A percentile compares a stretch with the other conserved stretches of the same genome.
Conservation (phyloP, 2,113 vertebrate genomes). For the Vidua chalybeata region DNA sequence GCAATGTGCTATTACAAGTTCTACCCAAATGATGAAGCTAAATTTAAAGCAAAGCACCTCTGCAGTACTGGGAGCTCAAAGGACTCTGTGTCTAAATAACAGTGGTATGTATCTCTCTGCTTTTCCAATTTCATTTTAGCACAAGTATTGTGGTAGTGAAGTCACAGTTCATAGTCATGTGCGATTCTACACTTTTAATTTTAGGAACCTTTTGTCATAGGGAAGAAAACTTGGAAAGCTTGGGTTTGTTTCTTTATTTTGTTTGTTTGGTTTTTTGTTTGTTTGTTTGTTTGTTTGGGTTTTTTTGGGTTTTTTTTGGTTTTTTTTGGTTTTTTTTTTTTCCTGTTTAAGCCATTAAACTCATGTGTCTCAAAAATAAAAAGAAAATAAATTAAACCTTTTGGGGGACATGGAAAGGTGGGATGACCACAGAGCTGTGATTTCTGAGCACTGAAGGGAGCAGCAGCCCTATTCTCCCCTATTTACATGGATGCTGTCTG, state of each 20-base stretch:
- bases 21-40: neutral
- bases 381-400: neutral
- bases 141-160: neutral
- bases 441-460: neutral
- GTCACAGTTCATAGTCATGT: neutral
- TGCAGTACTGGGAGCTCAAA: neutral
- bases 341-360: neutral
- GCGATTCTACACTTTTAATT: neutral
- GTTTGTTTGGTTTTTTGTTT: neutral
- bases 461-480: neutral
- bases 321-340: neutral
- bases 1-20: neutral
- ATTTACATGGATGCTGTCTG: neutral
- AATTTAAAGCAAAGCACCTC: neutral
- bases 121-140: neutral
- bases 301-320: too few species aligned
- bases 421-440: neutral
- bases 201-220: neutral
- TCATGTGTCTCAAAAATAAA: neutral
- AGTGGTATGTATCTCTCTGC: neutral
- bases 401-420: neutral
- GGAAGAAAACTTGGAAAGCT: neutral
- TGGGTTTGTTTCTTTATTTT: neutral
- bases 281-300: too few species aligned
- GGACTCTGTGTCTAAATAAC: neutral